phyloP scores from a whole-genome alignment of 2,888 invertebrate genomes.

The Callimorpha dominula region DNA sequence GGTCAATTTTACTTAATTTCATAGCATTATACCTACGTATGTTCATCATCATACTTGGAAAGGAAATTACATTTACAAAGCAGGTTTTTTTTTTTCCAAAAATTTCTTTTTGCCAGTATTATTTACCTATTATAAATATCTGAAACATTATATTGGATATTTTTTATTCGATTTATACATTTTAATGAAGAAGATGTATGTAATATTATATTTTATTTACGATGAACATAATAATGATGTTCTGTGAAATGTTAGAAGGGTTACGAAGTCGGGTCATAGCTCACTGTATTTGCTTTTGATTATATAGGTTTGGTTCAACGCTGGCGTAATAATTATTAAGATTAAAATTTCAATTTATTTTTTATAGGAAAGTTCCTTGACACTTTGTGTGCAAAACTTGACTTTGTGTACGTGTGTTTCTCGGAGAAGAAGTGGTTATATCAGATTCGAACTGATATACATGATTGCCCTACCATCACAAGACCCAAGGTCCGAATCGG shows the following conservation, averaged over 20 bases:
- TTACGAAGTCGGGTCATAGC: background rate
- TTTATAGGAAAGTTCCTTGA: background rate
- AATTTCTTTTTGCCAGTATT: background rate
- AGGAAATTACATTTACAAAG: background rate
- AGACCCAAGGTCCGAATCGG: too few relatives aligned
- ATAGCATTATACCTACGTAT: background rate
- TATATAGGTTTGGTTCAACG: background rate
- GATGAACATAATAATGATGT: background rate
- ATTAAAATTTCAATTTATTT: background rate
- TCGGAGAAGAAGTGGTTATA: background rate
- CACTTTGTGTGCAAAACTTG: background rate
- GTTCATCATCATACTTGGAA: background rate
- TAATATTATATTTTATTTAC: background rate
- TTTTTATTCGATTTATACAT: background rate
- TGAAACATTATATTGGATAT: background rate
- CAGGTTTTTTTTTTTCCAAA: background rate
- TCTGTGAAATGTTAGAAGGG: background rate
- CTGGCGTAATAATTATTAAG: background rate
- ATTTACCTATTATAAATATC: background rate
- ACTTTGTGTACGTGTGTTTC: background rate
- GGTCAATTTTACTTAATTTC: background rate
- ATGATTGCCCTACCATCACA: too few relatives aligned
- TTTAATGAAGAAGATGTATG: background rate
- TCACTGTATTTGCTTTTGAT: background rate
- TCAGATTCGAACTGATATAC: too few relatives aligned